phyloP scores from a whole-genome alignment of 35 echinoderm and acorn worm genomes.

The Lytechinus variegatus region DNA sequence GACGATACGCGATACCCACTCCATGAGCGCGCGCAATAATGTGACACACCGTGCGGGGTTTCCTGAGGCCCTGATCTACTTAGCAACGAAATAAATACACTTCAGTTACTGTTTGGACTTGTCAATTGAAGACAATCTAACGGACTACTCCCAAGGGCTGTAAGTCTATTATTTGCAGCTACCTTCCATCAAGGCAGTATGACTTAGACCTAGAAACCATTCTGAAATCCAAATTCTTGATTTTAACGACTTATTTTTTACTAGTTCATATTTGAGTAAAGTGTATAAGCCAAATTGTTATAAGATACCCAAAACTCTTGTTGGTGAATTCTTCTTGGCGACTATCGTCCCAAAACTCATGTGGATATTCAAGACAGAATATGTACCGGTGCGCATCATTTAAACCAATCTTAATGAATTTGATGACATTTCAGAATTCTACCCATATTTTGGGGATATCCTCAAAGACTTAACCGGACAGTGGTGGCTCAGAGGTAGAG shows the following conservation, averaged over 20 bases:
- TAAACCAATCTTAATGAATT: too few species aligned
- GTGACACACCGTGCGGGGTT: not conserved
- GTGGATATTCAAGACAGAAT: too few species aligned
- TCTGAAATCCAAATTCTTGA: not conserved
- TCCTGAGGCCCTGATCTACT: constrained; percentile 28
- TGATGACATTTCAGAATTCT: too few species aligned
- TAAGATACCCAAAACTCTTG: too few species aligned
- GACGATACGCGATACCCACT: constrained; percentile 37
- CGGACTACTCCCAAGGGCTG: not conserved
- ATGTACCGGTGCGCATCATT: too few species aligned
- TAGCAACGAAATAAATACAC: constrained; percentile 31
- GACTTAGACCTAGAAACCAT: not conserved
- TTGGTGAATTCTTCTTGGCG: too few species aligned
- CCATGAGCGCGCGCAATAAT: not conserved
- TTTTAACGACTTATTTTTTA: not conserved
- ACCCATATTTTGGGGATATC: too few species aligned
- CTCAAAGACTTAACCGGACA: too few species aligned
- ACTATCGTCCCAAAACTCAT: too few species aligned
- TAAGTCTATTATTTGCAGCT: not conserved
- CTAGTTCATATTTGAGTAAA: not conserved
- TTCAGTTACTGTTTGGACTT: constrained; percentile 26
- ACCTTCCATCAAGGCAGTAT: not conserved
- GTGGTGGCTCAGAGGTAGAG: too few species aligned
- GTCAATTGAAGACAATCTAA: constrained; percentile 23
- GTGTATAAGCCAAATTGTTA: too few species aligned